Evolutionary conservation across 2,113 vertebrate species (phyloP).

Genomic region (Aplodontia rufa): DNA sequence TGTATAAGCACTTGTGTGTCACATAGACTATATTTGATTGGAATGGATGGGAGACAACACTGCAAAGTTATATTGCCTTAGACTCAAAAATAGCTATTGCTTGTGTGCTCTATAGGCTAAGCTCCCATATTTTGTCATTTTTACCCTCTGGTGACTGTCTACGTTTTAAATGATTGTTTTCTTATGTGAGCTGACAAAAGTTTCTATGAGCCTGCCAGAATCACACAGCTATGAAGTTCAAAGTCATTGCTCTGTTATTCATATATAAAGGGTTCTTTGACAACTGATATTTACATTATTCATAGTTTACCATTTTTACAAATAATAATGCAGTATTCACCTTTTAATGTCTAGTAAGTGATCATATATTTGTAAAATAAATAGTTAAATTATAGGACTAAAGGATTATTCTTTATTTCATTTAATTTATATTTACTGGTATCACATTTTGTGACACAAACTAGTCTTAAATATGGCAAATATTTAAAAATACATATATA

Average conservation of each 20-base stretch:
- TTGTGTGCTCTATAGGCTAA: neutral
- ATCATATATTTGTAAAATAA: neutral
- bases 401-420: neutral
- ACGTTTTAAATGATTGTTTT: neutral
- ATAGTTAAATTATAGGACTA: neutral
- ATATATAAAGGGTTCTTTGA: neutral
- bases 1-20: neutral
- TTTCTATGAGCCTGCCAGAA: neutral
- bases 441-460: neutral
- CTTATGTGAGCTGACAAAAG: neutral
- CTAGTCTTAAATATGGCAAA: neutral
- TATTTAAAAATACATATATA: neutral
- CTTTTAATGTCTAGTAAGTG: neutral
- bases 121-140: neutral
- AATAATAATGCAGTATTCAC: neutral
- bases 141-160: neutral
- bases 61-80: neutral
- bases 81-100: neutral
- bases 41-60: neutral
- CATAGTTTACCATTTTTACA: neutral
- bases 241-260: neutral
- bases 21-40: neutral
- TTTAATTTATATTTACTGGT: neutral
- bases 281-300: neutral
- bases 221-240: neutral